phyloP scores from a whole-genome alignment of 2,113 vertebrate species.

The Phaethornis superciliosus region DNA sequence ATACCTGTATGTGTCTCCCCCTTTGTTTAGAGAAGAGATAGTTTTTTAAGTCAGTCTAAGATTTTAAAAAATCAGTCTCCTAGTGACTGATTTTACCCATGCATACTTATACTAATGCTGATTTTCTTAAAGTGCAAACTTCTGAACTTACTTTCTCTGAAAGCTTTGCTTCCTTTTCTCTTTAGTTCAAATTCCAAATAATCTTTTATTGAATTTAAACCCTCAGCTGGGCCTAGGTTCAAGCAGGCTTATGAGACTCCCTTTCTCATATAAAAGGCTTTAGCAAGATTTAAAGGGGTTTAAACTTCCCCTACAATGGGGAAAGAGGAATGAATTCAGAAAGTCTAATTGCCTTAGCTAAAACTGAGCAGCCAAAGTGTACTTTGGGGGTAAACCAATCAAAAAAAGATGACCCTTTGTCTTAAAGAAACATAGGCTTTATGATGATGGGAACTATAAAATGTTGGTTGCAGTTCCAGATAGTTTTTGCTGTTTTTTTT shows the following conservation, averaged over 20 bases:
- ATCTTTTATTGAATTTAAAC: slow-evolving; percentile 18
- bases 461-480: neutral
- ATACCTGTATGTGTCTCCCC: neutral
- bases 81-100: neutral
- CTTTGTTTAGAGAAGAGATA: neutral
- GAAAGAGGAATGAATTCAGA: neutral
- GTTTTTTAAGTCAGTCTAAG: neutral
- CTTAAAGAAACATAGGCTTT: neutral
- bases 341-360: neutral
- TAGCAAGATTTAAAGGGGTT: neutral
- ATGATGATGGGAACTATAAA: neutral
- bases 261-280: slow-evolving; percentile 5
- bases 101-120: neutral
- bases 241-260: neutral
- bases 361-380: neutral
- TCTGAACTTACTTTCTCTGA: neutral
- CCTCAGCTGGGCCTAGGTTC: neutral
- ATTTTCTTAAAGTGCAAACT: neutral
- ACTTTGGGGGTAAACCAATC: neutral
- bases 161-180: neutral
- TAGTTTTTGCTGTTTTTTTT: neutral
- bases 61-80: neutral
- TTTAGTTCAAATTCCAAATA: neutral
- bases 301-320: neutral
- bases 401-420: neutral